phyloP scores from a whole-genome alignment of 2,888 invertebrate genomes.

The Oegoconia quadripuncta region DNA sequence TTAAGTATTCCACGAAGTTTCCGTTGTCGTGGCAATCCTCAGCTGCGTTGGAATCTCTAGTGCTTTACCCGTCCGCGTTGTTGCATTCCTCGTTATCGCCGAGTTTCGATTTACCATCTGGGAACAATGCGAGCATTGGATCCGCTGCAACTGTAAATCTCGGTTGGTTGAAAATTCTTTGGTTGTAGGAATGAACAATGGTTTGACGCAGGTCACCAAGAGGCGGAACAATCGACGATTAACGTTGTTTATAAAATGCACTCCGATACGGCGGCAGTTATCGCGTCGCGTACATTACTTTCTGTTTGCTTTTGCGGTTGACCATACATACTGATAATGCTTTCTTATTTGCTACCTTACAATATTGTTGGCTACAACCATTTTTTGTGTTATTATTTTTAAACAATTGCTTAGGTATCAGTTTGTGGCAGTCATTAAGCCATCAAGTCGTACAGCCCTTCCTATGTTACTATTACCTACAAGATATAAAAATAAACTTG shows the following conservation, averaged over 20 bases:
- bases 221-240: conserved; percentile 68
- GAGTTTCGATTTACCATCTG: conserved; percentile 36
- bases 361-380: background rate
- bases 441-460: too few species aligned
- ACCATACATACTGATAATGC: conserved; percentile 8
- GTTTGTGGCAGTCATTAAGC: too few species aligned
- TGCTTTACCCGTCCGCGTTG: conserved; percentile 43
- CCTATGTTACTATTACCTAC: too few species aligned
- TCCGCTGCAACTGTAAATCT: conserved; percentile 21
- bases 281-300: conserved; percentile 32
- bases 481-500: too few species aligned
- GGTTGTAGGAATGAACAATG: conserved; percentile 50
- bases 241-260: conserved; percentile 68
- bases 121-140: conserved; percentile 51
- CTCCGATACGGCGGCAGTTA: conserved; percentile 52
- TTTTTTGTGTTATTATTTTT: background rate
- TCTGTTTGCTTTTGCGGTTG: conserved; percentile 13
- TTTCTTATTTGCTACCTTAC: background rate
- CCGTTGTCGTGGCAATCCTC: conserved; percentile 37
- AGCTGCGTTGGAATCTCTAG: conserved; percentile 39
- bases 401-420: too few species aligned
- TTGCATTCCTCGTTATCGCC: conserved; percentile 48
- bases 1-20: conserved; percentile 61
- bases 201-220: conserved; percentile 51
- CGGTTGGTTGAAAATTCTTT: conserved; percentile 36